Conservation (phyloP, 2,888 invertebrate genomes). For the Tenodera sinensis region DNA sequence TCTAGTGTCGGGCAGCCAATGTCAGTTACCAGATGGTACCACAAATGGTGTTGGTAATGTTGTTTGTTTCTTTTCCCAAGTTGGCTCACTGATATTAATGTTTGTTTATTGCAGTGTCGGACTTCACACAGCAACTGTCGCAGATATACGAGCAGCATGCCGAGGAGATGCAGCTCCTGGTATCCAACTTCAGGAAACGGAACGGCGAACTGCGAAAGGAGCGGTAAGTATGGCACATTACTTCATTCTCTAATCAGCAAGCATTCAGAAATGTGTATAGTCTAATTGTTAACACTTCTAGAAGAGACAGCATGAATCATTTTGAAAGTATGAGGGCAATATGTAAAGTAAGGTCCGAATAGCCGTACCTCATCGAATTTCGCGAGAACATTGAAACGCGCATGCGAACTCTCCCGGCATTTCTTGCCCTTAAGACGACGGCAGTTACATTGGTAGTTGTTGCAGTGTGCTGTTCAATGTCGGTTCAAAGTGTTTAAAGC, state of each 20-base stretch:
- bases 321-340: too few species aligned
- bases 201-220: conserved; percentile 84
- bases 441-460: too few species aligned
- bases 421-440: too few species aligned
- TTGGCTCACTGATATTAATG: not conserved
- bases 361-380: too few species aligned
- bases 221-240: conserved; percentile 54
- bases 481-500: too few species aligned
- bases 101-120: conserved; percentile 67
- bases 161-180: conserved; percentile 78
- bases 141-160: conserved; percentile 87
- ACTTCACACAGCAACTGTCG: conserved; percentile 86
- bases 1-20: not conserved
- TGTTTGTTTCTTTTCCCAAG: not conserved
- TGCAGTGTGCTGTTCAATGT: too few species aligned
- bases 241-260: not conserved
- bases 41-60: not conserved
- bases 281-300: too few species aligned
- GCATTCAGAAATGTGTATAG: too few species aligned
- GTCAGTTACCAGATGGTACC: not conserved
- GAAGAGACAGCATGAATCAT: too few species aligned
- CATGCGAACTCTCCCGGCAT: too few species aligned
- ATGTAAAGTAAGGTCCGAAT: too few species aligned
- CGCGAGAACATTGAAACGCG: too few species aligned
- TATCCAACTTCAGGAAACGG: conserved; percentile 80